Evolutionary conservation across 2,113 vertebrate species (phyloP), one percentile per base, ranked within the genome.

Genomic region (Saimiri boliviensis): DNA sequence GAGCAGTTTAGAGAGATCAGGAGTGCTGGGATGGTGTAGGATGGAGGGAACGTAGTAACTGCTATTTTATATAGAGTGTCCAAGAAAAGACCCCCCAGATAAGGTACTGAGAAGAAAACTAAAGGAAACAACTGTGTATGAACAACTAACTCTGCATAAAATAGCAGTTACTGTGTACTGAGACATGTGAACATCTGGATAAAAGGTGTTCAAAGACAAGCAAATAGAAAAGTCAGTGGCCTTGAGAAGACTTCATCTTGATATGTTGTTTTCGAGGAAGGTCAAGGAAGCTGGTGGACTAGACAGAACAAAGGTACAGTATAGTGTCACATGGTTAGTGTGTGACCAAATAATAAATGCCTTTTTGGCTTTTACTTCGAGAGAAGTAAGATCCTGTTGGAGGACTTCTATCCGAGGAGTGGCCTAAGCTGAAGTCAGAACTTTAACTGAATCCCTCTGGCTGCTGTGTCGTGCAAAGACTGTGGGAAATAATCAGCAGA

Each of bases 21-120:
- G 4, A 5, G 1, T 73, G 27, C 8, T 49, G 21, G 27, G 13
- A 25, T 56, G 3, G 3, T 11, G 0, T 0, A 27, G 27, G 8
- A 42, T 30, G 10, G 19, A 73, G 14, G 19, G 9, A 0, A 1
- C 12, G 16, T 5, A 93, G 10, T 23, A 25, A 66, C 14, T 32
- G 2, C 8, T 74, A 6, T 30, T 89, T 32, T 58, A 63, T 23
- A n/a, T 4, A 49, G 1, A 35, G 8, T 73, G 8, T 47, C 1
- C 66, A 87, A 37, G n/a, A 63, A 91, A 49, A 93, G 6, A n/a
- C 13, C 63, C 3, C 3, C 84, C 23, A 81, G 16, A 60, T n/a
- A 71, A 30, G 2, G 4, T 52, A 92, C 20, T 81, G 58, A 86
- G 35, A 82, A 56, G 37, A 84, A n/a, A 77, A 63, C 0, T 2